Percentiles rank a stretch among this genome's conserved stretches.
These are phyloP conservation scores for Ceratina australensis DNA, from an alignment of 1,140 invertebrate genomes.

Conservation along the genomic window DNA sequence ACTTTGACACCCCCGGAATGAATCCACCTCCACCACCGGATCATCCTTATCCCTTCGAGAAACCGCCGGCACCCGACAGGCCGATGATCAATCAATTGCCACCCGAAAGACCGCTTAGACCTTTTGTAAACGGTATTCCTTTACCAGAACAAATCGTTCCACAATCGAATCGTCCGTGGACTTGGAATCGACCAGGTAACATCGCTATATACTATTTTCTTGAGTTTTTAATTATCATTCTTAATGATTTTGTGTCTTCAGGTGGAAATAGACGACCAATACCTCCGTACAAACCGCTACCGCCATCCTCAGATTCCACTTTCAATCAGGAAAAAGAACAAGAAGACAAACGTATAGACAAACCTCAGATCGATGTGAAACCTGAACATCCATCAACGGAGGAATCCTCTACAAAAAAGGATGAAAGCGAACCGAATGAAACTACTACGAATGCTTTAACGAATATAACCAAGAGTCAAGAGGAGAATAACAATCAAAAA, in stretches of 20 bases:
- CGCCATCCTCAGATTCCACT: conserved; percentile 64
- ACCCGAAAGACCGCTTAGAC: conserved; percentile 77
- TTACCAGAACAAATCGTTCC: conserved; percentile 88
- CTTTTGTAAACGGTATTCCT: conserved; percentile 85
- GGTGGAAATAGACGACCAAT: conserved; percentile 76
- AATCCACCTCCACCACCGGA: conserved; percentile 78
- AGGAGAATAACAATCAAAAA: background rate
- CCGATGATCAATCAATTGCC: conserved; percentile 84
- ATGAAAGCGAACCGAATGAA: conserved; percentile 54
- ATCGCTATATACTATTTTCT: background rate
- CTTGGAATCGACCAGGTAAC: conserved; percentile 72
- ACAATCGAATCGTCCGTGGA: conserved; percentile 78
- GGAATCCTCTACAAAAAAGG: conserved; percentile 47
- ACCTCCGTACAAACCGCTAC: conserved; percentile 81
- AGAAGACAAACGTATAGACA: conserved; percentile 51
- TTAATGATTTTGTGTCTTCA: background rate
- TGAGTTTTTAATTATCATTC: background rate
- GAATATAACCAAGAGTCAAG: conserved; percentile 1
- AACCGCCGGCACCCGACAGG: conserved; percentile 78
- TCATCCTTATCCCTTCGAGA: conserved; percentile 75
- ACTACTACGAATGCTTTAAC: conserved; percentile 26
- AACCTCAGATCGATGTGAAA: conserved; percentile 49
- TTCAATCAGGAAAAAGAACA: conserved; percentile 60
- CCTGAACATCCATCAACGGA: conserved; percentile 41
- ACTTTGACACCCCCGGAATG: conserved; percentile 84